Conservation (phyloP, 2,888 invertebrate genomes). For the Tachina lurida region DNA sequence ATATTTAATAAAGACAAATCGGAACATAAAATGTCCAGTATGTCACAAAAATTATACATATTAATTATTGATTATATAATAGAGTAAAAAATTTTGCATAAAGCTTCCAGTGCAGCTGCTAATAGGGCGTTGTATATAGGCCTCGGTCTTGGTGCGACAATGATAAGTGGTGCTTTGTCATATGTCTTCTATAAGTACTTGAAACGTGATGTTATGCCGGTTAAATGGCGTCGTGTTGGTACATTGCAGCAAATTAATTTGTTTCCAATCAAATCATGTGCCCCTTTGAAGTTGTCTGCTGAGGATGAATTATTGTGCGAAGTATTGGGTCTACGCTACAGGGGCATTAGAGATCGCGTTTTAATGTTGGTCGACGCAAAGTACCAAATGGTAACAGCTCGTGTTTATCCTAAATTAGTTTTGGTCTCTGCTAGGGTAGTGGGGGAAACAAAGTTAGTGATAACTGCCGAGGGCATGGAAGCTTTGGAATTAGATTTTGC, state of each 20-base stretch:
- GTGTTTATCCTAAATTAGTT: constrained; percentile 79
- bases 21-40: constrained; percentile 52
- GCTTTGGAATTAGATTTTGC: constrained; percentile 82
- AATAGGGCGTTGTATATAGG: constrained; percentile 69
- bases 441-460: constrained; percentile 83
- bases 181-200: constrained; percentile 76
- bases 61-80: not conserved
- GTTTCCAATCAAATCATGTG: constrained; percentile 81
- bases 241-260: constrained; percentile 76
- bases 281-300: constrained; percentile 72
- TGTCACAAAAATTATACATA: constrained; percentile 3
- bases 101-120: constrained; percentile 49
- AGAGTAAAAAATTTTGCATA: constrained; percentile 38
- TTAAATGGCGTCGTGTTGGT: constrained; percentile 80
- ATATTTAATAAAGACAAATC: not conserved
- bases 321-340: constrained; percentile 76
- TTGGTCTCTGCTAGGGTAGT: constrained; percentile 74
- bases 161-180: constrained; percentile 74
- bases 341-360: constrained; percentile 77
- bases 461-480: constrained; percentile 85
- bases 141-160: constrained; percentile 74
- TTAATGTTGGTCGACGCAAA: constrained; percentile 79
- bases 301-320: constrained; percentile 76
- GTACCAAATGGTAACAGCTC: constrained; percentile 79
- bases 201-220: constrained; percentile 77